Evolutionary conservation across 2,113 vertebrate genomes (phyloP).

Genomic region (Pungitius pungitius): DNA sequence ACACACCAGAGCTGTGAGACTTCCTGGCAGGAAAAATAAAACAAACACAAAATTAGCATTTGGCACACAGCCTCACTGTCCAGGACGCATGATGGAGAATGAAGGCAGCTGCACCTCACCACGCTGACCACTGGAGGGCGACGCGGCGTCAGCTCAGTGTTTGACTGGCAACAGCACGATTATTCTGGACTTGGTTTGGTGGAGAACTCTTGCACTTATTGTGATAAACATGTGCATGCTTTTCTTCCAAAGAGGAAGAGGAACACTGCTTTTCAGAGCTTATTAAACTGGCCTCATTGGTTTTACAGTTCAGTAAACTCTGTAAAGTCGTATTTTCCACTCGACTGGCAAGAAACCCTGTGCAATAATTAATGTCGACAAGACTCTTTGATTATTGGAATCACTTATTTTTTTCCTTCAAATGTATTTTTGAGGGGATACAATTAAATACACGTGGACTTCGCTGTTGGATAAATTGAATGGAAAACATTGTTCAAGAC

Average conservation of each 20-base stretch:
- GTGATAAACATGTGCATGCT: too few relatives aligned
- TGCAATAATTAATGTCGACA: background rate
- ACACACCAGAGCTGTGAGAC: conserved; percentile 93
- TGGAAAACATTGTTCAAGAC: background rate
- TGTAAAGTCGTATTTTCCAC: background rate
- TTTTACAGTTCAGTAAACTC: background rate
- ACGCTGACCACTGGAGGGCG: conserved; percentile 54
- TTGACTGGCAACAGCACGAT: background rate
- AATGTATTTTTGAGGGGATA: background rate
- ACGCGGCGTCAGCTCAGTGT: conserved; percentile 13
- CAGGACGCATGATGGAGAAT: background rate
- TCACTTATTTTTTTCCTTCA: background rate
- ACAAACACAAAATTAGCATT: background rate
- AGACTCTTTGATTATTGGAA: background rate
- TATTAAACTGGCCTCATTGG: background rate
- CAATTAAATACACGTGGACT: background rate
- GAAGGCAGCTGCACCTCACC: background rate
- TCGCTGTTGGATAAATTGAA: background rate
- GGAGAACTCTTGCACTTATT: background rate
- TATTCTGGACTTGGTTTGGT: background rate
- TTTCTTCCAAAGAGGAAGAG: background rate
- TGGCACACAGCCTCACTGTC: background rate
- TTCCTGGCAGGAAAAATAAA: conserved; percentile 79
- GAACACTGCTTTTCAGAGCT: background rate
- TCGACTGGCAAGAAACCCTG: background rate